Percentiles rank a stretch among this genome's conserved stretches.
These are phyloP conservation scores for Aepyceros melampus DNA, from an alignment of 2,113 vertebrate species.

Conservation along the genomic window DNA sequence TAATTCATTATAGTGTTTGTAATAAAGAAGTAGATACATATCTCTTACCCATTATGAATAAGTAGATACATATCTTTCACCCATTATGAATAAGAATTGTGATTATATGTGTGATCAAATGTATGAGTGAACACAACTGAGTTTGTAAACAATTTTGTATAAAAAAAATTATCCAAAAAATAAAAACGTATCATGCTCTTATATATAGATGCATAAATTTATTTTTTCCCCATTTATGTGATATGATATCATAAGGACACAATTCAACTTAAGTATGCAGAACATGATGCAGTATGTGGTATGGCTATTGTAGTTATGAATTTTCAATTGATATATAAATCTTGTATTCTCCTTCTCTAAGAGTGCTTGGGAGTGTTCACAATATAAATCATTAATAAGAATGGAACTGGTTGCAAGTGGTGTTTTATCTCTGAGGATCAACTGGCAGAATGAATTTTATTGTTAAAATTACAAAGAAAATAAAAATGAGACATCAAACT, in stretches of 20 bases:
- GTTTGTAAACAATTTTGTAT: neutral
- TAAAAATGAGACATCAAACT: neutral
- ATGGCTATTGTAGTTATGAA: neutral
- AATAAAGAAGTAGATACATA: neutral
- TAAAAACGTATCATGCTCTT: neutral
- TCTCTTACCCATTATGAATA: neutral
- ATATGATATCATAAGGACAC: neutral
- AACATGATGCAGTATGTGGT: neutral
- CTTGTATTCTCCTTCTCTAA: neutral
- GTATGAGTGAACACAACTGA: neutral
- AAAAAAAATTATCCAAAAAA: neutral
- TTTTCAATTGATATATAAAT: neutral
- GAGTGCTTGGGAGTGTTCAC: conserved; percentile 27
- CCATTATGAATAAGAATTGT: neutral
- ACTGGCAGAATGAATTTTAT: neutral
- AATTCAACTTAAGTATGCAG: neutral
- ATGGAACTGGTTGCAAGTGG: conserved; percentile 39
- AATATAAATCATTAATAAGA: conserved; percentile 53
- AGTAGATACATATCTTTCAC: neutral
- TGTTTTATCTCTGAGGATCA: neutral
- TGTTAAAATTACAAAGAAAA: neutral
- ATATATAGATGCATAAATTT: neutral
- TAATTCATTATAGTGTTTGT: neutral
- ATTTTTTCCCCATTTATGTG: neutral
- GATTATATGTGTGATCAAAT: neutral